phyloP scores from a whole-genome alignment of 2,888 invertebrate species.

The Nipponacmea schrenckii region DNA sequence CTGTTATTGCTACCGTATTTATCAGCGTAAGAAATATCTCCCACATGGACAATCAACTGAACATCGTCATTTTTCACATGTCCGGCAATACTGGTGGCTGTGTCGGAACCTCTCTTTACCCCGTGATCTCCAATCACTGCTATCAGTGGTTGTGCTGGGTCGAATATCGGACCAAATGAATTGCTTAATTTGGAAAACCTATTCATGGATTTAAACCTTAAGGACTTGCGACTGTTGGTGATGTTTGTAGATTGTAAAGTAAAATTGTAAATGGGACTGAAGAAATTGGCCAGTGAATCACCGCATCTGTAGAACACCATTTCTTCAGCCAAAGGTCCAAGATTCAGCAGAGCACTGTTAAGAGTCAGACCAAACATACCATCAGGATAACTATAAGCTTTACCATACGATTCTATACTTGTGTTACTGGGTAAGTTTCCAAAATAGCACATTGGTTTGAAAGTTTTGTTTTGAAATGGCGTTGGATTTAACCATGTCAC shows the following conservation, averaged over 20 bases:
- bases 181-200: not conserved
- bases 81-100: slow-evolving; percentile 25
- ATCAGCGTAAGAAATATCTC: slow-evolving; percentile 36
- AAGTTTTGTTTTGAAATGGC: not conserved
- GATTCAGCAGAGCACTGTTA: slow-evolving; percentile 26
- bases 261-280: slow-evolving; percentile 23
- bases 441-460: slow-evolving; percentile 23
- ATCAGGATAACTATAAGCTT: slow-evolving; percentile 27
- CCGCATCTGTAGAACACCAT: slow-evolving; percentile 29
- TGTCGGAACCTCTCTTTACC: slow-evolving; percentile 25
- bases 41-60: slow-evolving; percentile 31
- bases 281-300: slow-evolving; percentile 22
- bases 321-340: slow-evolving; percentile 11
- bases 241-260: slow-evolving; percentile 10
- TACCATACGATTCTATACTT: slow-evolving; percentile 9
- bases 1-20: slow-evolving; percentile 31
- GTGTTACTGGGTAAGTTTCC: slow-evolving; percentile 2
- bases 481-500: slow-evolving; percentile 28
- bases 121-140: slow-evolving; percentile 34
- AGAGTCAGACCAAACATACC: slow-evolving; percentile 29
- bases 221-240: not conserved
- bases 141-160: slow-evolving; percentile 14
- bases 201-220: not conserved
- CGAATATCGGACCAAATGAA: not conserved
- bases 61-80: slow-evolving; percentile 16